phyloP scores from a whole-genome alignment of 1,140 invertebrate species.

The Ceratosolen fusciceps region DNA sequence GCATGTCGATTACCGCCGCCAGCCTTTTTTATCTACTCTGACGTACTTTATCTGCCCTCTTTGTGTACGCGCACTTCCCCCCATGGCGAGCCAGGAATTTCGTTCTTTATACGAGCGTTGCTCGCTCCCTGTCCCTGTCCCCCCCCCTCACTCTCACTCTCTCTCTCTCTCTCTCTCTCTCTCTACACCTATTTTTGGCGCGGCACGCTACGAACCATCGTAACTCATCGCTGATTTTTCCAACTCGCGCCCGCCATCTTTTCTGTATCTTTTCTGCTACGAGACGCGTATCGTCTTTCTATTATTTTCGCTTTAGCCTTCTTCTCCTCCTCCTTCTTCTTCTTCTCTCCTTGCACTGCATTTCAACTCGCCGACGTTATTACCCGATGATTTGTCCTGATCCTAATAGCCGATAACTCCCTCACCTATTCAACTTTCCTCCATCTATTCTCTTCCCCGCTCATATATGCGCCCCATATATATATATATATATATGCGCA shows the following conservation, averaged over 20 bases:
- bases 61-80: background rate
- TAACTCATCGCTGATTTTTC: slow-evolving; percentile 53
- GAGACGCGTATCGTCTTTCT: background rate
- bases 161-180: too few species aligned
- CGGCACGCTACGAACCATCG: slow-evolving; percentile 5
- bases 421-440: too few species aligned
- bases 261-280: background rate
- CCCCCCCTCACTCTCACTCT: too few species aligned
- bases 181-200: slow-evolving; percentile 53
- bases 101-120: slow-evolving; percentile 26
- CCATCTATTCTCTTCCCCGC: too few species aligned
- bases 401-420: too few species aligned
- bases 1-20: background rate
- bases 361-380: background rate
- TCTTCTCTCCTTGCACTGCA: too few species aligned
- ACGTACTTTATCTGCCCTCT: background rate
- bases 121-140: too few species aligned
- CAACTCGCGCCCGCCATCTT: slow-evolving; percentile 7
- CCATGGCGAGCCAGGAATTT: slow-evolving; percentile 15
- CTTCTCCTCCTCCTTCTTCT: too few species aligned
- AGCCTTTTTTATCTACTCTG: slow-evolving; percentile 1
- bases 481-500: too few species aligned
- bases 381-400: background rate
- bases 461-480: too few species aligned
- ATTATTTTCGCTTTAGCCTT: too few species aligned